These are phyloP conservation scores for Lepidothrix coronata DNA, from an alignment of 2,113 vertebrate species.

Conservation along the genomic window DNA sequence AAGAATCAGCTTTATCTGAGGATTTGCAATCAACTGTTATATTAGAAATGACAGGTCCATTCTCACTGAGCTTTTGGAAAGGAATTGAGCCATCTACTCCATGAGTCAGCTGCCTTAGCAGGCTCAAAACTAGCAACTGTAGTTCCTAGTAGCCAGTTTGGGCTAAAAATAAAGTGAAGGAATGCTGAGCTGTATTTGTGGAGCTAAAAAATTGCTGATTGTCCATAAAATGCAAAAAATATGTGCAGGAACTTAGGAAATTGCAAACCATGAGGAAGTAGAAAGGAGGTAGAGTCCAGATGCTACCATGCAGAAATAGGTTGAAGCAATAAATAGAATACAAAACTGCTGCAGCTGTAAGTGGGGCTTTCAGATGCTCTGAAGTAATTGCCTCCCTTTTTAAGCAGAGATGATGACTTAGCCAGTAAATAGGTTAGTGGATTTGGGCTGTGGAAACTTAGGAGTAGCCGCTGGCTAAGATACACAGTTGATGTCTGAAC, in stretches of 20 bases:
- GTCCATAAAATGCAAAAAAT: neutral
- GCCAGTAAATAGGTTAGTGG: neutral
- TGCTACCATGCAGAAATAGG: neutral
- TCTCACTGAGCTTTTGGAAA: neutral
- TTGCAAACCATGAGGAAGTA: conserved; percentile 9
- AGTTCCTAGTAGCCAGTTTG: neutral
- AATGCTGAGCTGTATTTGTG: neutral
- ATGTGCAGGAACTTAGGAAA: neutral
- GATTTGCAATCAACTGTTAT: neutral
- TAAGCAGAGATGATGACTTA: neutral
- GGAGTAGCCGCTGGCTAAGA: neutral
- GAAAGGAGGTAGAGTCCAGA: neutral
- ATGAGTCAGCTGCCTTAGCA: neutral
- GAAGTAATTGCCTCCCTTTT: neutral
- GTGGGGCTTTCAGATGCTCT: neutral
- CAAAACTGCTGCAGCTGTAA: neutral
- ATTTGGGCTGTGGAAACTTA: neutral
- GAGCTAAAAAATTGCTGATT: conserved; percentile 17
- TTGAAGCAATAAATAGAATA: neutral
- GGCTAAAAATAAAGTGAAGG: conserved; percentile 3
- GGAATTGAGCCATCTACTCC: neutral
- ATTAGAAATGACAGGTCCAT: neutral
- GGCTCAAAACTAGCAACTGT: neutral
- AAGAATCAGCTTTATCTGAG: neutral
- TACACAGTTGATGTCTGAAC: neutral